These are phyloP conservation scores for Sander vitreus DNA, from an alignment of 2,113 vertebrate genomes.

Conservation along the genomic window DNA sequence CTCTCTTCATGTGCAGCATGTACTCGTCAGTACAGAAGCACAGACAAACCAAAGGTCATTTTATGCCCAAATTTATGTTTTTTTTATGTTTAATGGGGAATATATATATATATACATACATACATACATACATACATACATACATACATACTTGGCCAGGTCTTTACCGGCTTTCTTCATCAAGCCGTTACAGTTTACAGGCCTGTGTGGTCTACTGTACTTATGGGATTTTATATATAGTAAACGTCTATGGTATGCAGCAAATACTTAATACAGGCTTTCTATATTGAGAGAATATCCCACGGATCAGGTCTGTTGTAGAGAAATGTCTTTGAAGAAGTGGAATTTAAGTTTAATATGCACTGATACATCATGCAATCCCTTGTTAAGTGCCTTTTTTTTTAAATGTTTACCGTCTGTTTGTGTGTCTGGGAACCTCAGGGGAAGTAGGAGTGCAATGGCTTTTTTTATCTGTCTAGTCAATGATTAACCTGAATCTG, in stretches of 20 bases:
- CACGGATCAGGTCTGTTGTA: conserved; percentile 46
- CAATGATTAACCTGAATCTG: conserved; percentile 59
- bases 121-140: conserved; percentile 24
- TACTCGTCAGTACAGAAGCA: conserved; percentile 65
- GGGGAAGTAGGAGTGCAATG: conserved; percentile 69
- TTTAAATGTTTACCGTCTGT: conserved; percentile 70
- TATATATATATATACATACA: conserved; percentile 24
- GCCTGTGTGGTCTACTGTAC: conserved; percentile 19
- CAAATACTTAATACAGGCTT: conserved; percentile 9
- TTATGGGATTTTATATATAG: conserved; percentile 16
- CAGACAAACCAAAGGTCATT: conserved; percentile 81
- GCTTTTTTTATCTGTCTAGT: conserved; percentile 53
- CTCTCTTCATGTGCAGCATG: conserved; percentile 63
- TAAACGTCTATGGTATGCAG: conserved; percentile 24
- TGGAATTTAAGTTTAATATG: conserved; percentile 63
- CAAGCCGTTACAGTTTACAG: conserved; percentile 41
- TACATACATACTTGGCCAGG: conserved; percentile 47
- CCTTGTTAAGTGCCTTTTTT: conserved; percentile 79
- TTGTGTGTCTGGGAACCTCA: conserved; percentile 71
- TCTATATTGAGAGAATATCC: conserved; percentile 18
- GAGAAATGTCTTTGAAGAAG: conserved; percentile 51
- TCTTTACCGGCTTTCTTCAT: conserved; percentile 41
- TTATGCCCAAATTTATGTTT: conserved; percentile 61
- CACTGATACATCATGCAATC: conserved; percentile 76
- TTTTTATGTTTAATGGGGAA: conserved; percentile 60